phyloP scores from a whole-genome alignment of 2,888 invertebrate genomes.

The Pheosia gnoma region DNA sequence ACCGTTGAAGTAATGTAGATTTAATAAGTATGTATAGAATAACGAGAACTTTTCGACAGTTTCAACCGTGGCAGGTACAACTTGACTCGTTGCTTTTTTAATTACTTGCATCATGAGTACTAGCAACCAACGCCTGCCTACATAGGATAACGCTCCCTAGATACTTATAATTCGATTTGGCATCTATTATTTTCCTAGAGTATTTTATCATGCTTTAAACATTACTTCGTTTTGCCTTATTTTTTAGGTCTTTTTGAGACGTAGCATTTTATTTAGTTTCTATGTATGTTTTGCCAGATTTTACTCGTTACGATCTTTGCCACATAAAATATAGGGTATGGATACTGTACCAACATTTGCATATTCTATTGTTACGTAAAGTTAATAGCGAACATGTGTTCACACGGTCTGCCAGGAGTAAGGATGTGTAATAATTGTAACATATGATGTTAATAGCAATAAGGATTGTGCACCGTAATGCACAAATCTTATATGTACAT shows the following conservation, averaged over 20 bases:
- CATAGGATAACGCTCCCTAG: constrained; percentile 15
- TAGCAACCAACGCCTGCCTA: constrained; percentile 22
- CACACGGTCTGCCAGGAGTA: constrained; percentile 56
- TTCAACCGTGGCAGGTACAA: constrained; percentile 66
- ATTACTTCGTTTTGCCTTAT: constrained; percentile 47
- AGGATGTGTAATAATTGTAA: constrained; percentile 50
- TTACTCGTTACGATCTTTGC: constrained; percentile 63
- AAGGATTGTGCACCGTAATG: constrained; percentile 43
- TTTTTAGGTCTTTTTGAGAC: constrained; percentile 59
- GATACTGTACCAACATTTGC: constrained; percentile 49
- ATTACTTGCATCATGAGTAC: constrained; percentile 37
- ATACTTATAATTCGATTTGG: constrained; percentile 36
- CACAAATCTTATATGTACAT: constrained; percentile 42
- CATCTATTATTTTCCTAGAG: constrained; percentile 48
- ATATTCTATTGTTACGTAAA: constrained; percentile 53
- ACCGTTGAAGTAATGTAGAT: constrained; percentile 69
- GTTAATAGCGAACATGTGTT: constrained; percentile 60
- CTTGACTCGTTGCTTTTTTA: constrained; percentile 48
- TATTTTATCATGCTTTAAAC: constrained; percentile 47
- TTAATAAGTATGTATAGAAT: constrained; percentile 65
- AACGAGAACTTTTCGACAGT: constrained; percentile 64
- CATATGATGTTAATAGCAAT: constrained; percentile 44
- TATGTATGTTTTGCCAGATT: constrained; percentile 57
- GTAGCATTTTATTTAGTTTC: constrained; percentile 58
- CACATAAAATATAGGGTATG: constrained; percentile 53